Evolutionary conservation across 1,140 invertebrate species (phyloP).

Genomic region (Liolophura sinensis): DNA sequence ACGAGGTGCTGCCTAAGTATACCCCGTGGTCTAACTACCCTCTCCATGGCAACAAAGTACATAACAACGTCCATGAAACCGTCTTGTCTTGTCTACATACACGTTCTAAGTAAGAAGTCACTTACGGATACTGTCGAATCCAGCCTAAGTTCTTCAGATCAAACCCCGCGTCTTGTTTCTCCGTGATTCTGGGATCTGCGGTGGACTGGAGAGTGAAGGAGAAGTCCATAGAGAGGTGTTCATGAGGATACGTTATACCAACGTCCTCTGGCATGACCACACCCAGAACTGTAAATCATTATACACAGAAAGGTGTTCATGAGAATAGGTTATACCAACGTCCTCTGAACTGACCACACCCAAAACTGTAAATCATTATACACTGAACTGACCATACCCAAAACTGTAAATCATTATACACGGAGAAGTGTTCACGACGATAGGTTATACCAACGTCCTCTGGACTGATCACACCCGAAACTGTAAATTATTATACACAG

Average conservation of each 20-base stretch:
- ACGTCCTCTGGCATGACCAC: conserved; percentile 65
- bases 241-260: conserved; percentile 76
- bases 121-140: conserved; percentile 76
- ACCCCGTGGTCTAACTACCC: too few relatives aligned
- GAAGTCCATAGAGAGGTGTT: conserved; percentile 77
- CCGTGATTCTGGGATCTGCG: conserved; percentile 62
- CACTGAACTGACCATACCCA: too few relatives aligned
- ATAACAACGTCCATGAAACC: not conserved
- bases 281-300: conserved; percentile 68
- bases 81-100: not conserved
- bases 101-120: conserved; percentile 9
- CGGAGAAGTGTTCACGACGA: too few relatives aligned
- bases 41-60: too few relatives aligned
- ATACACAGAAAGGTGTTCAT: not conserved
- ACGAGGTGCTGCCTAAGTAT: too few relatives aligned
- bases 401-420: too few relatives aligned
- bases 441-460: too few relatives aligned
- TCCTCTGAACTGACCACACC: too few relatives aligned
- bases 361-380: too few relatives aligned
- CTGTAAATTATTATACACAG: too few relatives aligned
- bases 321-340: too few relatives aligned
- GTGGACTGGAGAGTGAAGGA: conserved; percentile 59
- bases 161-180: conserved; percentile 63
- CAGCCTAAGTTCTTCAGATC: conserved; percentile 69
- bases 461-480: too few relatives aligned